phyloP scores from a whole-genome alignment of 2,797 vertebrate genomes.

The Halcyon chelicuti region DNA sequence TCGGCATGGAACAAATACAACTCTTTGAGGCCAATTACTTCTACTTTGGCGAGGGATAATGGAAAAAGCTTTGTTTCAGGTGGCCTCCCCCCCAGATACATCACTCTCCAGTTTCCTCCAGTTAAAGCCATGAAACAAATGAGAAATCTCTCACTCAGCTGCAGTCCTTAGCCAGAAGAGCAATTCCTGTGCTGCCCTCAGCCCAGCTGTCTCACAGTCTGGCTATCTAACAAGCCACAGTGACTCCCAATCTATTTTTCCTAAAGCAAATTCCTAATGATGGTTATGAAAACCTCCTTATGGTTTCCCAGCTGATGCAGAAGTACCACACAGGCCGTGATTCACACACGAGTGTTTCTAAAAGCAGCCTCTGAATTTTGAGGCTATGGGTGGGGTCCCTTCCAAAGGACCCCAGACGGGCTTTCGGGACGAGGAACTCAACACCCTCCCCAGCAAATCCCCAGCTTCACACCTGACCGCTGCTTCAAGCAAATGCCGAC shows the following conservation, averaged over 20 bases:
- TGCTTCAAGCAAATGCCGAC: neutral
- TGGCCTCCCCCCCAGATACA: neutral
- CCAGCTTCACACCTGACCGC: neutral
- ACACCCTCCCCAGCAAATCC: no score
- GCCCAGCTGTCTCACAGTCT: slow-evolving; percentile 65
- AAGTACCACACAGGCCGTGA: neutral
- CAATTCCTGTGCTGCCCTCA: slow-evolving; percentile 28
- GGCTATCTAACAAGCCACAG: slow-evolving; percentile 33
- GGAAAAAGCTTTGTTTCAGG: neutral
- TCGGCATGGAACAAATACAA: neutral
- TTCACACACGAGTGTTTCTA: neutral
- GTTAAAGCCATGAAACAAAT: slow-evolving; percentile 1
- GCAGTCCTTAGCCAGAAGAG: slow-evolving; percentile 44
- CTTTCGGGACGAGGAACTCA: neutral
- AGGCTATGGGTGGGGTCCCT: neutral
- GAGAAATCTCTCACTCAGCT: neutral
- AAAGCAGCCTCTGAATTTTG: neutral
- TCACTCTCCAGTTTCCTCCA: neutral
- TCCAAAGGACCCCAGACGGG: neutral
- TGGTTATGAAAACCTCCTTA: slow-evolving; percentile 60
- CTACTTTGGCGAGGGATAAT: neutral
- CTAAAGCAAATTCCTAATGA: slow-evolving; percentile 61
- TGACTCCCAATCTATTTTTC: slow-evolving; percentile 18
- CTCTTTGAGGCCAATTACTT: neutral
- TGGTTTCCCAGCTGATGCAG: slow-evolving; percentile 46